Evolutionary conservation across 37 sponge, comb jelly and placozoan species (phyloP), one percentile per base, ranked within the genome.

Genomic region (Crambe crambe): DNA sequence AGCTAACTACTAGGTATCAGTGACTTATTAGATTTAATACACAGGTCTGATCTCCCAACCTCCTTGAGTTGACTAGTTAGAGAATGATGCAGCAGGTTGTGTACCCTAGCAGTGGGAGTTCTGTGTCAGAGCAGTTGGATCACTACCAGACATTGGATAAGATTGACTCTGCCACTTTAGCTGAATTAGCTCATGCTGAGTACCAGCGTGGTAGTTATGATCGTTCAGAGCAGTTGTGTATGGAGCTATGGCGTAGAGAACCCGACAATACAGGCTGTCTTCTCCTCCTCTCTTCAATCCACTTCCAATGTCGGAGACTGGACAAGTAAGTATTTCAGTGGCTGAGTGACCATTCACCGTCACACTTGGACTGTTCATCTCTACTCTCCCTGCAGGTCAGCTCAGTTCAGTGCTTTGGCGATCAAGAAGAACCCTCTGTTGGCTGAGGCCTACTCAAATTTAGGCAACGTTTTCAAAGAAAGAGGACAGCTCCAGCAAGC

Each of bases 391-490:
- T n/a, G 26, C 38, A 98, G 97, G 67, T 98, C 99, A 12, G 96
- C 99, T 36, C 92, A 91, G 67, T 98, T 96, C 80, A 93, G 97
- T 83, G 90, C 89, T 6, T 75, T 96, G 57, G 99, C 99, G 27
- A 89, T 98, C 59, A 98, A 96, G 93, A 88, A 92, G 86, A 98
- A 98, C 72, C 99, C 97, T 37, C 59, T 80, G 10, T 81, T 98
- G 0, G 96, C 99, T 2, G 99, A 98, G 75, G 99, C 99, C 44
- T 98, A 96, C 75, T 98, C 99, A 32, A 98, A 98, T 75, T 85
- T 98, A 18, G 99, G 99, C 21, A 98, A 98, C 57, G 99, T 98
- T 10, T 98, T 81, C 82, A 98, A 98, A 44, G 99, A 98, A 82
- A 92, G 85, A 42, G 95, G 95, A 1, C 92, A 96, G 83, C 85